Base-by-base conservation (phyloP, 64 coral and sea anemone species). In the Montipora foliosa region DNA sequence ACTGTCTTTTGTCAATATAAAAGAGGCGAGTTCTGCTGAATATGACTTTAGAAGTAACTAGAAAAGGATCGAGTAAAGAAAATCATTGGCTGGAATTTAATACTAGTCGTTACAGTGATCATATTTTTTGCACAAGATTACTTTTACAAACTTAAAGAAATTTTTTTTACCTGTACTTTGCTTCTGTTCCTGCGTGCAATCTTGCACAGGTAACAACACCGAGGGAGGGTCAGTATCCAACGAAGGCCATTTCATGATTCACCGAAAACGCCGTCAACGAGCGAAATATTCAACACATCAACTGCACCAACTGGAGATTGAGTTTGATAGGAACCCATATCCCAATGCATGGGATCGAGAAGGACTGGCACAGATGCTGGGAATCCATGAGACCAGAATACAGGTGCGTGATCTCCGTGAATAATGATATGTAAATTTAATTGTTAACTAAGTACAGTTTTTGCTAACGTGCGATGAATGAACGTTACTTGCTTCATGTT, bases 261-360 rank as follows among this genome's bases (percentile, higher is more conserved):
- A 62, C 45, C 82, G 64, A 51, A 45, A 71, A 12, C 82, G 82
- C 19, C 79, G 84, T 10, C 57, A 79, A 67, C 83, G 84, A 3
- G 86, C 74, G 8, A 78, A 86, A 24, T 93, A 87, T 48, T 70
- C 92, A 13, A 88, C 20, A 22, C 22, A 61, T 19, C 92, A 93
- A 62, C 68, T 93, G n/a, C 17, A 70, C 14, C 14, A 66, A 16
- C 60, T 93, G 21, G 75, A 88, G 37, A 9, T 64, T 7, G 92
- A 87, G 70, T 93, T 88, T 68, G 84, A 87, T 24, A 67, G 47
- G 49, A 93, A 93, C 61, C 84, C 92, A 9, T 93, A 93, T 70
- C 92, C 92, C 44, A 83, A 85, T 22, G 57, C 76, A 9, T 77
- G 58, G 83, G 84, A 93, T 21, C 59, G 92, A 14, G 49, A 88